Percentiles rank a stretch among this genome's conserved stretches.
Evolutionary conservation across 2,797 vertebrate genomes (phyloP).

Genomic region (Leptoclinus maculatus): DNA sequence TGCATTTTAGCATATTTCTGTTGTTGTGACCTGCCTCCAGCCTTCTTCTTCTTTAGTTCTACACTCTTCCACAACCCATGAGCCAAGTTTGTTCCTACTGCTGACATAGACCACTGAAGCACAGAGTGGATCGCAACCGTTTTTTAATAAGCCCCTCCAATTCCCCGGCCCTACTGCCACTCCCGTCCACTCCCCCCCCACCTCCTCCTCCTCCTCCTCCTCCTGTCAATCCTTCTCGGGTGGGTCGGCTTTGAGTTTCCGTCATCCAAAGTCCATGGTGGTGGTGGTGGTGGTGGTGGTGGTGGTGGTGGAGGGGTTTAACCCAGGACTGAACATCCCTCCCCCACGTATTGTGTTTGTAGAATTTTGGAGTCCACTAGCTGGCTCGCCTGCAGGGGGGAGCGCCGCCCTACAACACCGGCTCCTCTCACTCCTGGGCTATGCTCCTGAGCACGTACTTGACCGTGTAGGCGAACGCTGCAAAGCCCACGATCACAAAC

Average conservation of each 20-base stretch:
- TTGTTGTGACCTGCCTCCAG: neutral
- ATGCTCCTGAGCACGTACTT: slow-evolving; percentile 98
- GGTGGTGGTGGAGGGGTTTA: slow-evolving; percentile 57
- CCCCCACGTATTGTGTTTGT: slow-evolving; percentile 61
- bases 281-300: slow-evolving; percentile 52
- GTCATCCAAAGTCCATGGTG: slow-evolving; percentile 69
- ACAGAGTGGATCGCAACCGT: slow-evolving; percentile 70
- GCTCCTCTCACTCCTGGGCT: slow-evolving; percentile 92
- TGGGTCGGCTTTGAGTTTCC: slow-evolving; percentile 62
- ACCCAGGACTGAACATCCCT: slow-evolving; percentile 56
- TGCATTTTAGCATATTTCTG: neutral
- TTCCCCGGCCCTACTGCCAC: slow-evolving; percentile 47
- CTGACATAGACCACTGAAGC: slow-evolving; percentile 75
- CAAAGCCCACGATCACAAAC: slow-evolving; percentile 97
- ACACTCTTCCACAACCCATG: slow-evolving; percentile 80
- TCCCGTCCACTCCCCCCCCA: slow-evolving; percentile 54
- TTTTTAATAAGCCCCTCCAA: slow-evolving; percentile 56
- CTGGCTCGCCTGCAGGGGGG: slow-evolving; percentile 46
- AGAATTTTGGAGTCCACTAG: slow-evolving; percentile 62
- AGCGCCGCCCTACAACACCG: slow-evolving; percentile 25
- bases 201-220: slow-evolving; percentile 37
- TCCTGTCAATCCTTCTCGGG: slow-evolving; percentile 56
- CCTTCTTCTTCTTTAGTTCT: neutral
- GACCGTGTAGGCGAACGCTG: slow-evolving; percentile 97
- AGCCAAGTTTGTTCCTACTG: slow-evolving; percentile 78